These are phyloP conservation scores for Ahaetulla prasina DNA, from an alignment of 2,113 vertebrate species.

Conservation along the genomic window DNA sequence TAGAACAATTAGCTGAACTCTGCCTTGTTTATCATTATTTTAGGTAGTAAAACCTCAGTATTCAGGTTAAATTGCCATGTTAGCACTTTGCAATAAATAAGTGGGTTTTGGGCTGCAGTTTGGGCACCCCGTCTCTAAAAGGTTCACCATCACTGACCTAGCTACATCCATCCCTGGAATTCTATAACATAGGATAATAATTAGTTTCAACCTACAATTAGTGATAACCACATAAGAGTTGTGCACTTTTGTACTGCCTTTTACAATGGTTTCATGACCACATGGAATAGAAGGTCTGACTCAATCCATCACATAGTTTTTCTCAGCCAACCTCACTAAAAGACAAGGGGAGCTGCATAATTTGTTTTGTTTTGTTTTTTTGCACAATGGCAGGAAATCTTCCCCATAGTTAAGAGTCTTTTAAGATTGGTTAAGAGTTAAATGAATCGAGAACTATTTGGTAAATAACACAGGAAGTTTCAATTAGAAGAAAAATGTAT, in stretches of 20 bases:
- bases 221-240: background rate
- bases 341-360: background rate
- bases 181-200: background rate
- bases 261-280: background rate
- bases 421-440: background rate
- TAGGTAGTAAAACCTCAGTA: too few relatives aligned
- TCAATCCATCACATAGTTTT: background rate
- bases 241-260: background rate
- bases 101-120: too few relatives aligned
- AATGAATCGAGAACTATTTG: background rate
- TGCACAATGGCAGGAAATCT: background rate
- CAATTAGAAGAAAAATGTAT: background rate
- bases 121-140: too few relatives aligned
- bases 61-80: too few relatives aligned
- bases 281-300: background rate
- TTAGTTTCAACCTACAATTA: background rate
- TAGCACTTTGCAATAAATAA: too few relatives aligned
- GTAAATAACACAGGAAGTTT: background rate
- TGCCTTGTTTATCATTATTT: too few relatives aligned
- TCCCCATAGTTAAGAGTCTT: background rate
- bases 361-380: background rate
- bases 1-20: too few relatives aligned
- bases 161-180: background rate
- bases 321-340: background rate
- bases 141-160: background rate